Percentiles rank a stretch among this genome's conserved stretches.
Evolutionary conservation across 92 coral and sea anemone genomes (phyloP).

Genomic region (Epizoanthus rinbou): DNA sequence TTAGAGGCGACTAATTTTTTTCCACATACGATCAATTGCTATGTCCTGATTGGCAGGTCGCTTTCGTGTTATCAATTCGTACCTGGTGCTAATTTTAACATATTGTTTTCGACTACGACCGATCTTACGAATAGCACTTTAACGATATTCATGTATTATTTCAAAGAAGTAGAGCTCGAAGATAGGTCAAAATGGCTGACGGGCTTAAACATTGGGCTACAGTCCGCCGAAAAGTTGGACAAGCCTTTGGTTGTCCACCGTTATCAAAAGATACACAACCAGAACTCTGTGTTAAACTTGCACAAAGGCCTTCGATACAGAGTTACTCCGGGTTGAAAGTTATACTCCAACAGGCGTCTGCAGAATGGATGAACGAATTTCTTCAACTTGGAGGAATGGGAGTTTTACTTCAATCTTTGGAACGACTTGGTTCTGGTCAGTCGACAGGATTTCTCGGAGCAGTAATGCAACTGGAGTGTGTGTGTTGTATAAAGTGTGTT

Average conservation of each 20-base stretch:
- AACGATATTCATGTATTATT: background rate
- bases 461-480: conserved; percentile 74
- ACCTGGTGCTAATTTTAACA: conserved; percentile 19
- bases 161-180: background rate
- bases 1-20: background rate
- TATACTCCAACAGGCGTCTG: conserved; percentile 63
- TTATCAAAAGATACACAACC: conserved; percentile 60
- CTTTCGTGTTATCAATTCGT: background rate
- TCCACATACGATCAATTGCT: background rate
- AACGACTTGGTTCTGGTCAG: conserved; percentile 54
- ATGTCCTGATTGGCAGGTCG: conserved; percentile 18
- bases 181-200: conserved; percentile 2
- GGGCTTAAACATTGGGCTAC: conserved; percentile 19
- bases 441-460: conserved; percentile 64
- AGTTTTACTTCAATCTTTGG: conserved; percentile 74
- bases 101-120: background rate
- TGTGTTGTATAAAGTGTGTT: conserved; percentile 78
- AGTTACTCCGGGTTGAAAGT: conserved; percentile 72
- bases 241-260: conserved; percentile 3
- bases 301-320: conserved; percentile 69
- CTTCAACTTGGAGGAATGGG: conserved; percentile 77
- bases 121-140: background rate
- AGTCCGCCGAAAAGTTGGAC: conserved; percentile 15
- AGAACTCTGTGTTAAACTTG: conserved; percentile 74
- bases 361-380: conserved; percentile 80